Evolutionary conservation across 2,888 invertebrate species (phyloP), one percentile per base, ranked within the genome.

Genomic region (Blastobasis lacticolella): DNA sequence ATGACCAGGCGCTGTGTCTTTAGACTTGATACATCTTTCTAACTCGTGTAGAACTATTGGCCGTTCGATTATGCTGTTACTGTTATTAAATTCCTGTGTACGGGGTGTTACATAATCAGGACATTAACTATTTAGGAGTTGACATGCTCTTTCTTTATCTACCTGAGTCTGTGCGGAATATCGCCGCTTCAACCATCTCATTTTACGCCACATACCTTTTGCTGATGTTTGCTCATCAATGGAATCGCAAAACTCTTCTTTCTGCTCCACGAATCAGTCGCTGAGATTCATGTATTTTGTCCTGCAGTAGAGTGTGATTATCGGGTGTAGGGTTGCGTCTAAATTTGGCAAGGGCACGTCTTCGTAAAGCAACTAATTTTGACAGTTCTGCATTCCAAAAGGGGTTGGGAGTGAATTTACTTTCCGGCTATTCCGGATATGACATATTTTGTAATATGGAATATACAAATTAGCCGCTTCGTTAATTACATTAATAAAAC

Each of bases 331-430:
- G 60, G 44, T 62, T 63, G 5, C 46, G 46, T 4, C 62, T 52
- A 51, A 66, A 63, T 0, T 7, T 40, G 1, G 38, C 37, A 7
- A 66, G 46, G 0, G 62, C 60, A 37, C 57, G 10, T 40, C 64
- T 50, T 1, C 64, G 53, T 50, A 57, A 38, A 6, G 66, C 64
- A 4, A 64, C 61, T 3, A 45, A 10, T 46, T 52, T 48, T 1
- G 66, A 64, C 4, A 66, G 38, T 0, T 42, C 37, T 0, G 49
- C 37, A 36, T 41, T 53, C 64, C 66, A 66, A 46, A 63, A 66
- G 0, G 46, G 36, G 48, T 62, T 62, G 0, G 62, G 58, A 37
- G 47, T 57, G 54, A 66, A 64, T 7, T 60, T 61, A 6, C 38
- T 49, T 5, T 4, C 10, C 3, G 55, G 52, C 10, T n/a, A n/a